These are phyloP conservation scores for Ommatoiulus sabulosus DNA, from an alignment of 2,888 invertebrate genomes.

Conservation along the genomic window DNA sequence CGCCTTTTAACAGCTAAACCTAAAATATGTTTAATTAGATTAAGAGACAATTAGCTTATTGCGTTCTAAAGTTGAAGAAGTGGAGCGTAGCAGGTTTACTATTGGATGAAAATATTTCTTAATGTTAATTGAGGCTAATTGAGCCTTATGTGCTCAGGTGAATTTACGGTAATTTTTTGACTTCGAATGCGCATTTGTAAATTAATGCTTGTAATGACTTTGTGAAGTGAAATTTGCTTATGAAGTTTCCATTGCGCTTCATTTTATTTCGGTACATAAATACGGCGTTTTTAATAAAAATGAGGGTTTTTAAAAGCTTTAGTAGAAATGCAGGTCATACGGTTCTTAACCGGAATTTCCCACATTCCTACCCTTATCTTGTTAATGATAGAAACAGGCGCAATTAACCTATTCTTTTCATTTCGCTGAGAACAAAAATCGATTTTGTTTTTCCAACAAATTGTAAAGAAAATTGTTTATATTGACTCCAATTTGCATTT, in stretches of 20 bases:
- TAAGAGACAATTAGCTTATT: conserved; percentile 9
- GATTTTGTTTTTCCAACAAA: not conserved
- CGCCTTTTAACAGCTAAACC: not conserved
- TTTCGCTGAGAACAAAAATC: too few relatives aligned
- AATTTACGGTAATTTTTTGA: not conserved
- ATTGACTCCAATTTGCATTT: not conserved
- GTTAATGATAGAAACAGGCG: too few relatives aligned
- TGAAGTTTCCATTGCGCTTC: too few relatives aligned
- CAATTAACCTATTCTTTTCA: too few relatives aligned
- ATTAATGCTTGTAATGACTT: not conserved
- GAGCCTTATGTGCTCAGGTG: not conserved
- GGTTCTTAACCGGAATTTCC: too few relatives aligned
- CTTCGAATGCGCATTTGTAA: not conserved
- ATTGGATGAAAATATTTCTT: not conserved
- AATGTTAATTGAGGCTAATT: not conserved
- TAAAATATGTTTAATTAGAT: not conserved
- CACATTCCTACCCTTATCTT: too few relatives aligned
- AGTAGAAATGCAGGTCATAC: too few relatives aligned
- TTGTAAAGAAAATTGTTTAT: not conserved
- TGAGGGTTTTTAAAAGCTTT: too few relatives aligned
- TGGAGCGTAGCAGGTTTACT: not conserved
- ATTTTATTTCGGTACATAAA: too few relatives aligned
- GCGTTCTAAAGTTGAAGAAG: not conserved
- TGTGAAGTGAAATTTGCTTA: not conserved
- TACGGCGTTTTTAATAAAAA: too few relatives aligned